Conservation (phyloP, 2,113 vertebrate species). For the Tylochromis polylepis region DNA sequence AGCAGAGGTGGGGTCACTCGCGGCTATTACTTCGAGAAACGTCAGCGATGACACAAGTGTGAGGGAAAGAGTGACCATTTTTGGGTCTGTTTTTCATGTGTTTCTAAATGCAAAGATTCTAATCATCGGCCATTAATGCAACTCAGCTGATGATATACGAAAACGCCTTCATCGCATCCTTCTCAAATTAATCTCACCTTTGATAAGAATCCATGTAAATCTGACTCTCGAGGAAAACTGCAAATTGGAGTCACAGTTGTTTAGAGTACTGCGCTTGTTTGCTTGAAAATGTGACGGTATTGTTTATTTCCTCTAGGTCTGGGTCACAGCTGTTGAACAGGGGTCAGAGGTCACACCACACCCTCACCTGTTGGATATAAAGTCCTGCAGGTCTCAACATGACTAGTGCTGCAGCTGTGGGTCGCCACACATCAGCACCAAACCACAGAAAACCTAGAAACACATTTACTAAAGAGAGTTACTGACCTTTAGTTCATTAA, state of each 20-base stretch:
- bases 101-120: neutral
- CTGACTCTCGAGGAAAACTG: neutral
- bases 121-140: neutral
- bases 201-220: neutral
- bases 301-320: neutral
- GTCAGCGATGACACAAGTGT: conserved; percentile 25
- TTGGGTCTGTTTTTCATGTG: neutral
- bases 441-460: neutral
- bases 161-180: neutral
- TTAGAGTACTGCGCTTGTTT: neutral
- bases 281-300: neutral
- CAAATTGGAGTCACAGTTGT: neutral
- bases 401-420: neutral
- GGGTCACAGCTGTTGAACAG: conserved; percentile 12
- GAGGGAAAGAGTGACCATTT: neutral
- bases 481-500: neutral
- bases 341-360: conserved; percentile 38
- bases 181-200: neutral
- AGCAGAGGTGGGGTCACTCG: conserved; percentile 25
- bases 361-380: conserved; percentile 27
- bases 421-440: neutral
- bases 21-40: conserved; percentile 28
- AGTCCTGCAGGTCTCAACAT: conserved; percentile 38
- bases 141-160: neutral
- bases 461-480: neutral